phyloP scores from a whole-genome alignment of 64 coral and sea anemone species.

The Pocillopora damicornis region DNA sequence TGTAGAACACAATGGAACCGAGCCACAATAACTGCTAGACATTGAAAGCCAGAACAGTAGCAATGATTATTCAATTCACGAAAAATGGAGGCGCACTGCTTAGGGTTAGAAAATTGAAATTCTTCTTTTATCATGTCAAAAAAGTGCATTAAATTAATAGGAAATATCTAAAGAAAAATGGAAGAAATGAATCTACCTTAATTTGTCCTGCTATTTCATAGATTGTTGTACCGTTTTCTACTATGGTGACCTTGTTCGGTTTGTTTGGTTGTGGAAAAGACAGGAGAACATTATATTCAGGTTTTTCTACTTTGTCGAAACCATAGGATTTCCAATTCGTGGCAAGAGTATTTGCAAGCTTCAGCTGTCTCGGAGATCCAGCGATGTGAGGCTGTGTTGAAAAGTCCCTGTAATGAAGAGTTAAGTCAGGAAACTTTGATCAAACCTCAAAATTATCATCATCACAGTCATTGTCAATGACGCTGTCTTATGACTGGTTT shows the following conservation, averaged over 20 bases:
- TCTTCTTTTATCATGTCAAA: too few species aligned
- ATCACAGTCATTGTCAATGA: too few species aligned
- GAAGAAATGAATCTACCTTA: constrained; percentile 2
- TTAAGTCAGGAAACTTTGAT: not conserved
- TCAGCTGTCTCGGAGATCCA: constrained; percentile 21
- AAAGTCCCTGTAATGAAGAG: constrained; percentile 35
- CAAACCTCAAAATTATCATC: not conserved
- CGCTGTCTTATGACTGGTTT: too few species aligned
- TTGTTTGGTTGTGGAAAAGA: constrained; percentile 45
- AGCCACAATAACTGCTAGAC: too few species aligned
- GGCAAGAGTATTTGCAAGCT: constrained; percentile 39
- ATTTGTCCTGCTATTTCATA: constrained; percentile 53
- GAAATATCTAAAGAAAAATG: not conserved
- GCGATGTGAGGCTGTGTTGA: constrained; percentile 60
- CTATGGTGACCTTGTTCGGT: constrained; percentile 52
- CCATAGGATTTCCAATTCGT: constrained; percentile 44
- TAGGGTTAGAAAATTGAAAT: too few species aligned
- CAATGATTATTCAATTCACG: too few species aligned
- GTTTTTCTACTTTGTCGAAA: constrained; percentile 70
- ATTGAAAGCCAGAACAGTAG: too few species aligned
- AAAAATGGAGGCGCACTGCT: too few species aligned
- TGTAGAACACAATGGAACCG: too few species aligned
- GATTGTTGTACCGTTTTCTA: constrained; percentile 34
- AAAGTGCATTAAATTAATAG: too few species aligned
- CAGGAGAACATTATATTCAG: constrained; percentile 57